A percentile compares a stretch with the other conserved stretches of the same genome.
Conservation (phyloP, 1,140 invertebrate genomes). For the Rhagoletis zephyria region DNA sequence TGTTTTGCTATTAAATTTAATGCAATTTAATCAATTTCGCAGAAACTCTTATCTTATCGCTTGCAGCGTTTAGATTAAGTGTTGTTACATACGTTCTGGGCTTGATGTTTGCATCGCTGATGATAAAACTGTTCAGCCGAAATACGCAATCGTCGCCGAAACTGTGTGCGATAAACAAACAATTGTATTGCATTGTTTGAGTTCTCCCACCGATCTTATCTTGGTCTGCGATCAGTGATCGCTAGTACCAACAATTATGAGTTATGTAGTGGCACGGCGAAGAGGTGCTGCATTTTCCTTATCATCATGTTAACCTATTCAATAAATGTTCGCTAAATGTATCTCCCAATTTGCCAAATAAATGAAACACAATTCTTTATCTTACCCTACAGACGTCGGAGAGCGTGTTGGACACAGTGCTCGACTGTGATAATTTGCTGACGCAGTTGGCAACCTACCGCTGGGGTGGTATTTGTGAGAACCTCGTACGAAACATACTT, state of each 20-base stretch:
- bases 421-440: conserved; percentile 81
- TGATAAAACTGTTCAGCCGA: too few species aligned
- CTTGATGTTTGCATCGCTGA: not conserved
- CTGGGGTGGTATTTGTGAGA: conserved; percentile 82
- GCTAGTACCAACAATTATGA: not conserved
- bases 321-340: too few species aligned
- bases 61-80: not conserved
- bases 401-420: conserved; percentile 79
- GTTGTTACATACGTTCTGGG: not conserved
- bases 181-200: not conserved
- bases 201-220: not conserved
- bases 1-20: not conserved
- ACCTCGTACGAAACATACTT: conserved; percentile 79
- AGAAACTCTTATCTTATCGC: conserved; percentile 18
- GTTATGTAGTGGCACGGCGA: not conserved
- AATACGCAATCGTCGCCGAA: not conserved
- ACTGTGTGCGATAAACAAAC: not conserved
- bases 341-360: too few species aligned
- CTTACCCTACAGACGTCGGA: conserved; percentile 75
- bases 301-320: not conserved
- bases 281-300: not conserved
- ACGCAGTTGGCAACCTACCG: conserved; percentile 80
- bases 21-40: conserved; percentile 20
- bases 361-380: not conserved
- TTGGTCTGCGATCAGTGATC: not conserved